Percentiles rank a stretch among this genome's conserved stretches.
Evolutionary conservation across 2,113 vertebrate genomes (phyloP).

Genomic region (Sula dactylatra): DNA sequence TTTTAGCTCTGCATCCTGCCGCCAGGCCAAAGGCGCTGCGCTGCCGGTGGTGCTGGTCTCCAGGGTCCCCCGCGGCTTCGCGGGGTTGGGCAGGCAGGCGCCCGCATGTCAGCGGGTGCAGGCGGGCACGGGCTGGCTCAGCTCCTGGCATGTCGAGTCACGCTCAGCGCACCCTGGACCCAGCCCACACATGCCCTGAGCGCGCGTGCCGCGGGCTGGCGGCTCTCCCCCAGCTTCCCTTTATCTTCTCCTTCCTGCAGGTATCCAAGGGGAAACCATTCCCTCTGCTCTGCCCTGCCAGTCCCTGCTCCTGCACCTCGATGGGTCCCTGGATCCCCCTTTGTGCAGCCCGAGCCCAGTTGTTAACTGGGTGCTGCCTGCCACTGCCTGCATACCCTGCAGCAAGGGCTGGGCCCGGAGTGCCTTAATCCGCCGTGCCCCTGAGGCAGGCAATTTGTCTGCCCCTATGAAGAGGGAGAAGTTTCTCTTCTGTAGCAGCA

Average conservation of each 20-base stretch:
- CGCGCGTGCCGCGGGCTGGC: background rate
- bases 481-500: fast-evolving
- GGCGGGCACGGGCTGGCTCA: background rate
- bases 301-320: fast-evolving
- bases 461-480: background rate
- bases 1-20: background rate
- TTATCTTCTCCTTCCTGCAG: background rate
- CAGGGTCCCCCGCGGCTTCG: fast-evolving
- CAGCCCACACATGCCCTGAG: background rate
- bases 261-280: background rate
- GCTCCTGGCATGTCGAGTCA: background rate
- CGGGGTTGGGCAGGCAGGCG: background rate
- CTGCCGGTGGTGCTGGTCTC: fast-evolving
- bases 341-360: fast-evolving
- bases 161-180: fast-evolving
- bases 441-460: background rate
- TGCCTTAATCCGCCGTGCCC: background rate
- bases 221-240: background rate
- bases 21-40: background rate
- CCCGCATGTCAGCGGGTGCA: background rate
- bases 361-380: background rate
- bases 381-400: background rate
- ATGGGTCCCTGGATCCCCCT: background rate
- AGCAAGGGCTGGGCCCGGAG: background rate
- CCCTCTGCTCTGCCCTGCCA: background rate